Conservation (phyloP, 2,797 vertebrate species). For the Florisuga fusca region DNA sequence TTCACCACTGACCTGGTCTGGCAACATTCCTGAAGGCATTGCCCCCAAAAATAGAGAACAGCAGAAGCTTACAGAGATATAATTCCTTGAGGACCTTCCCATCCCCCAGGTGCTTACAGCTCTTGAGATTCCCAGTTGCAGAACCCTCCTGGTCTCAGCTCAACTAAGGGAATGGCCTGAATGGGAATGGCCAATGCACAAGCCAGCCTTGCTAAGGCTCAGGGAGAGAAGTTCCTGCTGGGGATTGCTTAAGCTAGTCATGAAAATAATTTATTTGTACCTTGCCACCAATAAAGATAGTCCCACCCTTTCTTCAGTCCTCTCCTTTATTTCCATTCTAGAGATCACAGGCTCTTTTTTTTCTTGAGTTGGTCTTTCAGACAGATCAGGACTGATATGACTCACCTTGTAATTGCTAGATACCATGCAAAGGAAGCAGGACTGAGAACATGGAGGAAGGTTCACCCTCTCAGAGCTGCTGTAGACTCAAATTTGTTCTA, state of each 20-base stretch:
- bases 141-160: neutral
- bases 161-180: neutral
- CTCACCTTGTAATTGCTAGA: slow-evolving; percentile 51
- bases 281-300: slow-evolving; percentile 20
- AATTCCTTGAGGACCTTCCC: neutral
- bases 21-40: slow-evolving; percentile 50
- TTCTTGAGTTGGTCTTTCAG: slow-evolving; percentile 39
- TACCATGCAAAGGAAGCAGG: slow-evolving; percentile 22
- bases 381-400: slow-evolving; percentile 44
- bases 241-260: slow-evolving; percentile 21
- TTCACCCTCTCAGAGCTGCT: neutral
- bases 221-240: neutral
- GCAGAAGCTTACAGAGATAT: neutral
- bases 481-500: neutral
- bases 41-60: neutral
- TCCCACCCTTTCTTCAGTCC: neutral
- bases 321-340: neutral
- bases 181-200: neutral
- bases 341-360: slow-evolving; percentile 27
- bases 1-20: neutral
- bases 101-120: neutral
- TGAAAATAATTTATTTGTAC: slow-evolving; percentile 52
- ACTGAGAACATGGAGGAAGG: neutral
- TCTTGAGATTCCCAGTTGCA: neutral
- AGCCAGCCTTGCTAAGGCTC: neutral